A percentile compares a stretch with the other conserved stretches of the same genome.
Evolutionary conservation across 2,113 vertebrate genomes (phyloP).

Genomic region (Microtus richardsoni): DNA sequence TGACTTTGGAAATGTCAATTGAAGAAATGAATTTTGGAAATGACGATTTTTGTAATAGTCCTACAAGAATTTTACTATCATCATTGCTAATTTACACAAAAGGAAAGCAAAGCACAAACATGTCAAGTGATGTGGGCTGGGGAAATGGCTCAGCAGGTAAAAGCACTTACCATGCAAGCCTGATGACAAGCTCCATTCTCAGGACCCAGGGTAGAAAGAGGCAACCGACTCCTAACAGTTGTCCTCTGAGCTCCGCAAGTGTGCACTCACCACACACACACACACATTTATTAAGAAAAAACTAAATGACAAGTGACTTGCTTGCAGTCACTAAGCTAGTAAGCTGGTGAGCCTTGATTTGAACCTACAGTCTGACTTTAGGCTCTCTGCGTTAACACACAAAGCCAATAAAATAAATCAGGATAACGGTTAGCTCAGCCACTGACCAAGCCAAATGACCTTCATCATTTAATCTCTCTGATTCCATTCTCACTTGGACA

Average conservation of each 20-base stretch:
- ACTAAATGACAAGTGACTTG: background rate
- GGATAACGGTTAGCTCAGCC: background rate
- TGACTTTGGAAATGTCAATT: background rate
- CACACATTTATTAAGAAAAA: background rate
- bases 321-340: conserved; percentile 2
- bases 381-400: conserved; percentile 19
- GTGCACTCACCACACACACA: background rate
- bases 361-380: background rate
- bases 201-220: background rate
- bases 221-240: background rate
- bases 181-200: background rate
- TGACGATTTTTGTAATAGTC: background rate
- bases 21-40: background rate
- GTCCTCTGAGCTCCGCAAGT: background rate
- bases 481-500: conserved; percentile 6
- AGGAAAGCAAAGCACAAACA: conserved; percentile 44
- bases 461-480: conserved; percentile 42
- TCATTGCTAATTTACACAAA: conserved; percentile 22
- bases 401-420: conserved; percentile 40
- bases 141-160: background rate
- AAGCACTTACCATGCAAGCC: background rate
- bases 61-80: conserved; percentile 13
- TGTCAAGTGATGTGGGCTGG: background rate
- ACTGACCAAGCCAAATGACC: conserved; percentile 10
- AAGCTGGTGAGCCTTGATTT: background rate